These are phyloP conservation scores for Lycophotia porphyrea DNA, from an alignment of 2,888 invertebrate genomes.

Conservation along the genomic window DNA sequence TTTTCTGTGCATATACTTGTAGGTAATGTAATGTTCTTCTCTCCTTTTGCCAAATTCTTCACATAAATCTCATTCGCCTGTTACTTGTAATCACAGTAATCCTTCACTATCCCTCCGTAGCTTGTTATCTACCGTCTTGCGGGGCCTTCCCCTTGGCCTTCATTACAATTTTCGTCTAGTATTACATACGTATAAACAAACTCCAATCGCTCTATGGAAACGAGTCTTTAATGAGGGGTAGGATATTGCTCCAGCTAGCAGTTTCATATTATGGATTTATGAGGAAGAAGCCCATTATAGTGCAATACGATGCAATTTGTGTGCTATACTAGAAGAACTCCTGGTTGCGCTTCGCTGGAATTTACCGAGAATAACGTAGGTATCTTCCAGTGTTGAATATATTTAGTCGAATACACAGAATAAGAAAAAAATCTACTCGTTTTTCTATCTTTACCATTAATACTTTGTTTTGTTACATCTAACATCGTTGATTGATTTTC, in stretches of 20 bases:
- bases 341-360: not conserved
- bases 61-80: conserved; percentile 52
- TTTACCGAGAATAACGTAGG: not conserved
- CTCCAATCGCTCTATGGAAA: conserved; percentile 68
- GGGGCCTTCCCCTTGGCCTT: conserved; percentile 84
- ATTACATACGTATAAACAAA: conserved; percentile 82
- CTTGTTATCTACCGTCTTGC: conserved; percentile 86
- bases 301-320: conserved; percentile 61
- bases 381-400: not conserved
- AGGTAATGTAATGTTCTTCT: not conserved
- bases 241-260: conserved; percentile 57
- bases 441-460: conserved; percentile 1
- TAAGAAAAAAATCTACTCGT: not conserved
- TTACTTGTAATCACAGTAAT: conserved; percentile 50
- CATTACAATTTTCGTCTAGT: conserved; percentile 88
- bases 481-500: conserved; percentile 35
- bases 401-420: not conserved
- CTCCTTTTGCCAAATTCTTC: not conserved
- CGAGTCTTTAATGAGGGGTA: conserved; percentile 72
- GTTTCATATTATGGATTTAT: conserved; percentile 70
- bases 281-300: conserved; percentile 57
- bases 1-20: not conserved
- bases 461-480: conserved; percentile 4
- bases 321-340: conserved; percentile 11
- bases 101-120: conserved; percentile 72